Evolutionary conservation across 2,888 invertebrate genomes (phyloP).

Genomic region (Hemistola chrysoprasaria): DNA sequence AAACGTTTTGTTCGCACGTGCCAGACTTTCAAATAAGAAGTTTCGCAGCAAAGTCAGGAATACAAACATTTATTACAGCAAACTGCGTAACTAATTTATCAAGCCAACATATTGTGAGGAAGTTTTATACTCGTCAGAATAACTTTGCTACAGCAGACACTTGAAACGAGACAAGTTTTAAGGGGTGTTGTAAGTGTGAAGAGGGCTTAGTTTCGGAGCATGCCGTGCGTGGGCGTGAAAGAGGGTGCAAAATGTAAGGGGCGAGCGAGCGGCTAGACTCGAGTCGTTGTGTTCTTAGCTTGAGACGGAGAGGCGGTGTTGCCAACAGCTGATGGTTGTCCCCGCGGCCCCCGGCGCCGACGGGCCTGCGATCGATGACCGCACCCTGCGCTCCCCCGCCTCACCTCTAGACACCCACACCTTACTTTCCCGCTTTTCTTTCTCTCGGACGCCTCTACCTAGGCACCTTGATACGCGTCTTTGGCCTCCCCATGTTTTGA

Average conservation of each 20-base stretch:
- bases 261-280: conserved; percentile 21
- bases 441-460: conserved; percentile 43
- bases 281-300: conserved; percentile 24
- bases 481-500: conserved; percentile 41
- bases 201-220: conserved; percentile 25
- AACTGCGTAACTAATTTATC: conserved; percentile 9
- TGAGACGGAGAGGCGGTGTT: conserved; percentile 42
- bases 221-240: conserved; percentile 23
- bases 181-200: conserved; percentile 28
- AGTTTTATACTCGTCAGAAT: conserved; percentile 9
- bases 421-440: conserved; percentile 76
- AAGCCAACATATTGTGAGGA: conserved; percentile 5
- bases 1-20: conserved; percentile 30
- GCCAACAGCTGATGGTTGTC: conserved; percentile 72
- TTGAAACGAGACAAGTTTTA: conserved; percentile 28
- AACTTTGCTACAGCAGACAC: conserved; percentile 17
- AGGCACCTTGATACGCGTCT: conserved; percentile 37
- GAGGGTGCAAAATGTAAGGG: conserved; percentile 26
- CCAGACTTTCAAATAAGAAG: conserved; percentile 11
- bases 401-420: conserved; percentile 59
- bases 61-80: not conserved
- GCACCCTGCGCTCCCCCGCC: conserved; percentile 59
- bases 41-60: not conserved
- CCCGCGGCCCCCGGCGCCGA: conserved; percentile 51
- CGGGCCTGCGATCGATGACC: conserved; percentile 70